phyloP scores from a whole-genome alignment of 1,140 invertebrate species.

The Drosophila mauritiana region DNA sequence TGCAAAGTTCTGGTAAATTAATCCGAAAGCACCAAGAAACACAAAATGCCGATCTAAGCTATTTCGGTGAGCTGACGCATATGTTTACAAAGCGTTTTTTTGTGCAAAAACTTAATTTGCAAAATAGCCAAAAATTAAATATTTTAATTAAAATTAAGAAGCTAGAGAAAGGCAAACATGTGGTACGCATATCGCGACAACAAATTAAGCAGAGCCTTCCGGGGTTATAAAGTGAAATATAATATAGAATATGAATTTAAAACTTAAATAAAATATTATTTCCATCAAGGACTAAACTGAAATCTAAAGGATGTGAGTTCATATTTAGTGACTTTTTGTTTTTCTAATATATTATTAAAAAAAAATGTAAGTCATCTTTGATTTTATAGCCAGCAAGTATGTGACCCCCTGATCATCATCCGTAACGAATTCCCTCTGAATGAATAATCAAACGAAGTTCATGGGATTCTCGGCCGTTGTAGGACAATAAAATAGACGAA shows the following conservation, averaged over 20 bases:
- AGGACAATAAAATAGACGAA: slow-evolving; percentile 46
- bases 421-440: slow-evolving; percentile 49
- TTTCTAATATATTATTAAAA: too few species aligned
- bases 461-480: slow-evolving; percentile 37
- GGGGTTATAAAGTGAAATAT: not conserved
- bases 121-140: slow-evolving; percentile 43
- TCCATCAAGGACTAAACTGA: not conserved
- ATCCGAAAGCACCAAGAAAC: slow-evolving; percentile 38
- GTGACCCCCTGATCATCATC: slow-evolving; percentile 33
- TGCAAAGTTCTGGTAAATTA: slow-evolving; percentile 75
- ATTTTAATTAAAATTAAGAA: slow-evolving; percentile 54
- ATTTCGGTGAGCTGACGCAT: slow-evolving; percentile 62
- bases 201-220: not conserved
- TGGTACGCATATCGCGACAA: not conserved
- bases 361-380: not conserved
- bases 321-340: too few species aligned
- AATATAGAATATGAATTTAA: too few species aligned
- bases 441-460: slow-evolving; percentile 51
- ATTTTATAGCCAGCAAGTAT: not conserved
- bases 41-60: slow-evolving; percentile 46
- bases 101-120: slow-evolving; percentile 36
- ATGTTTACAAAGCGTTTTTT: slow-evolving; percentile 15
- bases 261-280: not conserved
- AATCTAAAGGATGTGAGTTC: not conserved
- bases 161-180: slow-evolving; percentile 3